A percentile compares a stretch with the other conserved stretches of the same genome.
Evolutionary conservation across 2,888 invertebrate genomes (phyloP).

Genomic region (Phania funesta): DNA sequence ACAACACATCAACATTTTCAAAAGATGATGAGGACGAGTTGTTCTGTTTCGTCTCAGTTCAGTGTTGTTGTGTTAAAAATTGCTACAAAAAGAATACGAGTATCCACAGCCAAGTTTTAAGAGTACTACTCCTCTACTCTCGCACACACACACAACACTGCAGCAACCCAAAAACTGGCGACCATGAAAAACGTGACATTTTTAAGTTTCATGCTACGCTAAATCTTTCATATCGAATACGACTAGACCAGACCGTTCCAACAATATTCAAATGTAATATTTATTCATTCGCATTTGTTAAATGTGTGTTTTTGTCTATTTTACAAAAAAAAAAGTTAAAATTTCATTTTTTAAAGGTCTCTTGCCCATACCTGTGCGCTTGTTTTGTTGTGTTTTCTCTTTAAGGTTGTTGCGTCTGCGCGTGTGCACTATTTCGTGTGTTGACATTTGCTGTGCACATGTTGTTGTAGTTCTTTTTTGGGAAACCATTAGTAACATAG

Average conservation of each 20-base stretch:
- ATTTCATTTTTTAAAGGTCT: slow-evolving; percentile 11
- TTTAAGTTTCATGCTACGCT: slow-evolving; percentile 78
- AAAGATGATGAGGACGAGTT: slow-evolving; percentile 65
- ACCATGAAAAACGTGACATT: slow-evolving; percentile 81
- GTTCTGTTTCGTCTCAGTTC: slow-evolving; percentile 2
- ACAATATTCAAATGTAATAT: slow-evolving; percentile 27
- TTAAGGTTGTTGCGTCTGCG: slow-evolving; percentile 71
- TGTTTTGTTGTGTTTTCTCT: neutral
- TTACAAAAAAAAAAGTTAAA: neutral
- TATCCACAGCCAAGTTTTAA: slow-evolving; percentile 19
- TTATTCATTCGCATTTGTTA: slow-evolving; percentile 21
- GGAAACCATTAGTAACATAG: neutral
- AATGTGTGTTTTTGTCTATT: slow-evolving; percentile 27
- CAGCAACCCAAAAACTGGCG: slow-evolving; percentile 71
- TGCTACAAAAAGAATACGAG: slow-evolving; percentile 7
- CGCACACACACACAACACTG: slow-evolving; percentile 9
- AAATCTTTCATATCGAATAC: slow-evolving; percentile 78
- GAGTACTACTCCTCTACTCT: too few species aligned
- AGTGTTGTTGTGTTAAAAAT: slow-evolving; percentile 43
- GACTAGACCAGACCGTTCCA: slow-evolving; percentile 12
- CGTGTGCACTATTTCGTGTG: slow-evolving; percentile 72
- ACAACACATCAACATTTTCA: slow-evolving; percentile 60
- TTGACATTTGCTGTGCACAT: slow-evolving; percentile 72
- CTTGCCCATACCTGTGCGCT: neutral
- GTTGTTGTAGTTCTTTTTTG: slow-evolving; percentile 20